Evolutionary conservation across 2,113 vertebrate genomes (phyloP), one percentile per base, ranked within the genome.

Genomic region (Burhinus oedicnemus): DNA sequence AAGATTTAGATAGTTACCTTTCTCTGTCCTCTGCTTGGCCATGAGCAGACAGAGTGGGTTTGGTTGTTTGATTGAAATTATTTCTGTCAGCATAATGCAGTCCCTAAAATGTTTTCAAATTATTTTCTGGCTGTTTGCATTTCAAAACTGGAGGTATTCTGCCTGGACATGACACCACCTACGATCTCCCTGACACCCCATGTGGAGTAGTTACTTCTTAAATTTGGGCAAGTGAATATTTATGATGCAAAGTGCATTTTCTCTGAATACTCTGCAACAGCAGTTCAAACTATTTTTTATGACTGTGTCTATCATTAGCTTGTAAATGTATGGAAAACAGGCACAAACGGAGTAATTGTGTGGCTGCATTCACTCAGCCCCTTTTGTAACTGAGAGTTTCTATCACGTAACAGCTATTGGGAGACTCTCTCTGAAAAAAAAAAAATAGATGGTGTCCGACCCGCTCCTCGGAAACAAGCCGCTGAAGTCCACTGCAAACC

Each of bases 321-420:
- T 93, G 92, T 80, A 86, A 77, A 75, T 55, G 14, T 81, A 55
- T 81, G 79, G 92, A 87, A 93, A 96, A 76, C 45, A 86, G 69
- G 55, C 27, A 51, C n/a, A 90, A 86, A 40, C 1, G 4, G 71
- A 74, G 38, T 86, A 92, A 87, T 68, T 72, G 32, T 34, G 74
- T 44, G 72, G 66, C 68, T 55, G 32, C 5, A 16, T 38, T 83
- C 2, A 1, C 57, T 72, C 7, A 3, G 22, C 3, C n/a, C 17
- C 15, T 55, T 74, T 87, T 34, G 55, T 74, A 70, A 44, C 2
- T 1, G 62, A 40, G 71, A 32, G 12, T 47, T 92, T 89, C 34
- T 74, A 11, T 27, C 68, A 15, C 11, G 15, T 83, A 49, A 2
- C 14, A 42, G 49, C 69, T 71, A 16, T 42, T 47, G 54, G 51